phyloP scores from a whole-genome alignment of 2,113 vertebrate species.

The Enhydra lutris region DNA sequence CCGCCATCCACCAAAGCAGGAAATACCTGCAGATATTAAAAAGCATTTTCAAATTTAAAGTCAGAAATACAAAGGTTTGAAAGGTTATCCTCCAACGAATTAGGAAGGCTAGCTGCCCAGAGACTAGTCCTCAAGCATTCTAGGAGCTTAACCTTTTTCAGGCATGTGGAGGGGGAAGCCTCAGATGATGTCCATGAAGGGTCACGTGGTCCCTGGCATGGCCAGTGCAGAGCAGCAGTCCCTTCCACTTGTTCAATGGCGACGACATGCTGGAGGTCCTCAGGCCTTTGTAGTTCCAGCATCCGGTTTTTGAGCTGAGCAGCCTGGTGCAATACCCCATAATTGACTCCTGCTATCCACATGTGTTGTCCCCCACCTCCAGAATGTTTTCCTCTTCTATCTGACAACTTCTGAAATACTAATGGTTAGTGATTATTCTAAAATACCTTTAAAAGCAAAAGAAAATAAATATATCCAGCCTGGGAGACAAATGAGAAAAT shows the following conservation, averaged over 20 bases:
- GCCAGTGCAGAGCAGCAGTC: background rate
- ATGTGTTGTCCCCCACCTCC: accelerated
- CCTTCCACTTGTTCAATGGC: background rate
- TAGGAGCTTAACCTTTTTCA: background rate
- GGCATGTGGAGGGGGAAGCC: background rate
- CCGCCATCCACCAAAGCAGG: accelerated
- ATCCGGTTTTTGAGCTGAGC: background rate
- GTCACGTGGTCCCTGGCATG: accelerated
- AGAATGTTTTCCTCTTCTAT: background rate
- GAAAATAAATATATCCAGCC: slow-evolving; percentile 48
- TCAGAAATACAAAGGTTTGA: background rate
- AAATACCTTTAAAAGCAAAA: slow-evolving; percentile 16
- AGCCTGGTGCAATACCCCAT: background rate
- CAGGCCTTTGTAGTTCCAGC: accelerated
- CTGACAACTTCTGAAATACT: background rate
- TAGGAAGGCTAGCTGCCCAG: background rate
- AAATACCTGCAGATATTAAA: background rate
- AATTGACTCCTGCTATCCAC: no score
- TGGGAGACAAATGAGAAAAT: slow-evolving; percentile 61
- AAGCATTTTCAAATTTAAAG: background rate
- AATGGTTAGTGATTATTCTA: background rate
- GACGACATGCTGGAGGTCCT: background rate
- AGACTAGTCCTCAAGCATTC: background rate
- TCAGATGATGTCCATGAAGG: background rate
- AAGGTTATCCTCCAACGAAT: background rate